phyloP scores from a whole-genome alignment of 2,113 vertebrate genomes.

The Cygnus buccinator region DNA sequence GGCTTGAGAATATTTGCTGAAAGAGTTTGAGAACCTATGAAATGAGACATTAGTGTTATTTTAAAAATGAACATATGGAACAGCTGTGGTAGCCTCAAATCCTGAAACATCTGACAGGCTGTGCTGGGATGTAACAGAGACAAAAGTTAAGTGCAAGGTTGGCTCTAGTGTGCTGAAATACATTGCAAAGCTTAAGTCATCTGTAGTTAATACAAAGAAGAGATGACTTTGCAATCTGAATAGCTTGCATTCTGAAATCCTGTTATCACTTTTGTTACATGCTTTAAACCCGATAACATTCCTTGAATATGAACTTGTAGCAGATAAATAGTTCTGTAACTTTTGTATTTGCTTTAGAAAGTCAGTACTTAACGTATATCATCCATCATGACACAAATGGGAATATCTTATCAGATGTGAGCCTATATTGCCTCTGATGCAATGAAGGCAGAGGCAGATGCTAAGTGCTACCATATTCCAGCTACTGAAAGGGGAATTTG shows the following conservation, averaged over 20 bases:
- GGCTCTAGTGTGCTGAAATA: neutral
- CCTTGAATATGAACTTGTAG: neutral
- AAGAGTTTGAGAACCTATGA: neutral
- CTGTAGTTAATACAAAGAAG: constrained; percentile 28
- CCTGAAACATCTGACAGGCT: neutral
- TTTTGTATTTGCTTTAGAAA: neutral
- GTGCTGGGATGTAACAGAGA: neutral
- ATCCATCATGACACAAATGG: neutral
- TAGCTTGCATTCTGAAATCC: neutral
- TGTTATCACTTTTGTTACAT: neutral
- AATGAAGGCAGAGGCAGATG: neutral
- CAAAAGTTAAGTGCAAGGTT: neutral
- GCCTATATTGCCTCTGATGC: neutral
- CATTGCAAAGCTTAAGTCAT: neutral
- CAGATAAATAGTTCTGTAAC: neutral
- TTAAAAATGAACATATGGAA: constrained; percentile 14
- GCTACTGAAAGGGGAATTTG: neutral
- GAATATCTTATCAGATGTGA: neutral
- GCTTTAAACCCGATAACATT: neutral
- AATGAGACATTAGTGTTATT: neutral
- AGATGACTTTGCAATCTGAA: constrained; percentile 4
- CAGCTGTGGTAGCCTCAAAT: neutral
- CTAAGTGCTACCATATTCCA: neutral
- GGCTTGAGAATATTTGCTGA: constrained; percentile 3
- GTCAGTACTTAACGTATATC: neutral